These are phyloP conservation scores for Hyposoter didymator DNA, from an alignment of 2,888 invertebrate genomes.

Conservation along the genomic window DNA sequence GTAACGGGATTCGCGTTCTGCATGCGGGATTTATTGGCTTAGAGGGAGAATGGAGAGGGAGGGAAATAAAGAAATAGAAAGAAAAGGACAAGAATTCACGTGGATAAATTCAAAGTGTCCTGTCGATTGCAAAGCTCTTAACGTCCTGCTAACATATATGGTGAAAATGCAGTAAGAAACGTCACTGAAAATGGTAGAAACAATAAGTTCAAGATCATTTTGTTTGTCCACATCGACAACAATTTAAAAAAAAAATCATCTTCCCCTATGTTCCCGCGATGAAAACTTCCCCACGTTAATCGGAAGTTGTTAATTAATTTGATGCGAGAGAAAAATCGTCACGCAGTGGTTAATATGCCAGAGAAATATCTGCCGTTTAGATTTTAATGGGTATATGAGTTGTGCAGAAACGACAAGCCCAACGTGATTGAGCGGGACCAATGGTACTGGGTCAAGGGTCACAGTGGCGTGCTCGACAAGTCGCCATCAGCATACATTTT, in stretches of 20 bases:
- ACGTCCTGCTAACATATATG: neutral
- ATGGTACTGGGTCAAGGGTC: slow-evolving; percentile 77
- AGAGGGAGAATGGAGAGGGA: neutral
- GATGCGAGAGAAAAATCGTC: neutral
- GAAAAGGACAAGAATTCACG: slow-evolving; percentile 37
- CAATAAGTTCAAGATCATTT: neutral
- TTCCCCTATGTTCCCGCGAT: too few species aligned
- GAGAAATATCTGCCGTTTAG: slow-evolving; percentile 48
- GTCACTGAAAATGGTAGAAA: neutral
- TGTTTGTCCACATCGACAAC: too few species aligned
- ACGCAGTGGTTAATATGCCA: neutral
- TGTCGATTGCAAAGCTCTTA: slow-evolving; percentile 1
- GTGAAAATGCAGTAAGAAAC: neutral
- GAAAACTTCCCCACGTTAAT: too few species aligned
- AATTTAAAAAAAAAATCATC: too few species aligned
- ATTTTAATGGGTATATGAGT: slow-evolving; percentile 44
- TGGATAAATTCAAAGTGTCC: slow-evolving; percentile 28
- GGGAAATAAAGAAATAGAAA: neutral
- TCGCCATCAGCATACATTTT: slow-evolving; percentile 68
- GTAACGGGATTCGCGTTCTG: slow-evolving; percentile 60
- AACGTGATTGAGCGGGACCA: slow-evolving; percentile 51
- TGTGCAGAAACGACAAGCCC: slow-evolving; percentile 39
- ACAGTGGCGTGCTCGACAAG: slow-evolving; percentile 68
- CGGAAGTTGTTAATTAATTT: too few species aligned
- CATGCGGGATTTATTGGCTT: slow-evolving; percentile 52